Base-by-base conservation (phyloP, 2,113 vertebrate species). In the Lepus timidus region DNA sequence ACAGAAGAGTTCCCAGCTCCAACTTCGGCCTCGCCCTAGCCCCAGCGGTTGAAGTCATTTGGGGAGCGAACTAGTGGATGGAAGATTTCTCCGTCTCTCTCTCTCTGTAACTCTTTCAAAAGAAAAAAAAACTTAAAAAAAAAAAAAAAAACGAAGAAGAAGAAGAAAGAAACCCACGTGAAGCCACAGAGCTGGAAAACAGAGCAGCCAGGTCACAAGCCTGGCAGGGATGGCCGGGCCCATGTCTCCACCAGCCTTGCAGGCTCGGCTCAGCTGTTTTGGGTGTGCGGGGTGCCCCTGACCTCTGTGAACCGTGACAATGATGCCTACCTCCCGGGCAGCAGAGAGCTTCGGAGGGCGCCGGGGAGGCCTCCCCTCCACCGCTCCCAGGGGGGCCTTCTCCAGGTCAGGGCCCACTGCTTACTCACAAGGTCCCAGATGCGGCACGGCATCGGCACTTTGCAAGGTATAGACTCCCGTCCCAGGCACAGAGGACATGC, bases 341-440 rank as follows among this genome's bases (percentile, higher is more conserved):
- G 52, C 62, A 64, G 36, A 65, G 49, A 62, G 67, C 65, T 61
- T 2, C 73, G 29, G 31, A 27, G 51, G 39, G 67, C 2, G 13
- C 49, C 39, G 10, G 4, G 13, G 22, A 55, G 1, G 20, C 8
- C 44, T 44, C 44, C 44, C 44, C 44, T 44, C 6, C 44, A 36
- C 17, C 4, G 0, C 33, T 9, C 13, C 6, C 12, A 0, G 10
- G 0, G 1, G 16, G 36, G 23, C 16, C 36, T 31, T 49, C 11
- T 36, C 71, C n/a, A 2, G n/a, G 17, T 33, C 39, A 36, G 22
- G 78, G 67, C 39, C 51, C 22, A 44, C 12, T 31, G 52, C 44
- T 39, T 23, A 1, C 25, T 27, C 52, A 58, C 13, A 0, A 1
- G 14, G 75, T 27, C 44, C 31, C 23, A 33, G 9, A 52, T 55